Evolutionary conservation across 2,888 invertebrate species (phyloP), one percentile per base, ranked within the genome.

Genomic region (Aelia acuminata): DNA sequence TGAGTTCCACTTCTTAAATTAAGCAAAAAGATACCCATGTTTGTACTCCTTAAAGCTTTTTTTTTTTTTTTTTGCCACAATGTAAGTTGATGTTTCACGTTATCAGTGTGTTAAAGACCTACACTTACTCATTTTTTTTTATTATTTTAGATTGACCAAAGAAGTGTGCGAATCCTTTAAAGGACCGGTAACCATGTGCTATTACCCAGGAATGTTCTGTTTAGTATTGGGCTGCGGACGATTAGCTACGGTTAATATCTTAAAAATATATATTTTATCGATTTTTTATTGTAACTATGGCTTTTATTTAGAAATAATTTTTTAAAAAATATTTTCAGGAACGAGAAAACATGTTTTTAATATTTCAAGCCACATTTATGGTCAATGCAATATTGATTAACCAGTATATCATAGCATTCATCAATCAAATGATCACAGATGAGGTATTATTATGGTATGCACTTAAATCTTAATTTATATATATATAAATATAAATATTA

Each of bases 371-470:
- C 15, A n/a, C n/a, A 39, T 80, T 80, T 47, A 43, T 80, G 43
- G 22, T n/a, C 13, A 80, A 22, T 22, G n/a, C 80, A 15, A 47
- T 80, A 80, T 47, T 80, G 43, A 43, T 80, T 22, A 80, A 80
- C 43, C 80, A 80, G n/a, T 80, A 43, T 43, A 80, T 47, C 13
- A 43, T 80, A 15, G 80, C 80, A n/a, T 80, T 80, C 43, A 47
- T 80, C 39, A 43, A 80, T n/a, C 80, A 80, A 80, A 80, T 80
- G n/a, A 39, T 80, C 3, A 80, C 80, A 4, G 43, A 43, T 13
- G 43, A 80, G 80, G 80, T 80, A 80, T n/a, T 11, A 43, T 39
- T 43, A 13, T 20, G n/a, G n/a, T n/a, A n/a, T n/a, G n/a, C n/a
- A n/a, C n/a, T n/a, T n/a, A n/a, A n/a, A n/a, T n/a, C n/a, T n/a